Percentiles rank a stretch among this genome's conserved stretches.
Conservation (phyloP, 2,113 vertebrate species). For the Mungos mungo region DNA sequence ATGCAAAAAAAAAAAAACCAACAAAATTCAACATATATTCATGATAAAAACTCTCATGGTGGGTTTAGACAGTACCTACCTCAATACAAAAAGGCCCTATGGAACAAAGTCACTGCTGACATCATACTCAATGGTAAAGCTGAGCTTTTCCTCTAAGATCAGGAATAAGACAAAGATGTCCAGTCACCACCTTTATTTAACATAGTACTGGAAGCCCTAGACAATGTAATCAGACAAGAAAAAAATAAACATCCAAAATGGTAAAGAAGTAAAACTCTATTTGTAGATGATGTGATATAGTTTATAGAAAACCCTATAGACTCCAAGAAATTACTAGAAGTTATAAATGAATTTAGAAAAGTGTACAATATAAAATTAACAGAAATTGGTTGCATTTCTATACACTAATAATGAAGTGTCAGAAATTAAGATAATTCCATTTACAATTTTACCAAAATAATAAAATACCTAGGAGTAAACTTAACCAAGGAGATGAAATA, state of each 20-base stretch:
- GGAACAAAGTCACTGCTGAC: background rate
- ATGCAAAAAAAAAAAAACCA: background rate
- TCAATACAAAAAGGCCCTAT: background rate
- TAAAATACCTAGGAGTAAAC: background rate
- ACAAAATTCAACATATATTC: background rate
- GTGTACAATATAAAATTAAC: background rate
- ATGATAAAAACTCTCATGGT: background rate
- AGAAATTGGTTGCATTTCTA: background rate
- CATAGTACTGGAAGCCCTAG: background rate
- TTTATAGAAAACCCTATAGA: background rate
- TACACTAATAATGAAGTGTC: background rate
- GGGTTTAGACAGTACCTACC: background rate
- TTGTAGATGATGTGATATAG: background rate
- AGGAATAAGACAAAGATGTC: background rate
- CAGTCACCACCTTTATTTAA: background rate
- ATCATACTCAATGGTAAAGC: background rate
- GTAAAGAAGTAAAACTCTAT: background rate
- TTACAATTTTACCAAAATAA: background rate
- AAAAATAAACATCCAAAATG: background rate
- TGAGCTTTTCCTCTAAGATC: background rate
- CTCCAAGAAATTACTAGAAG: background rate
- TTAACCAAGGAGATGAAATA: background rate
- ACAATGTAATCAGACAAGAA: background rate
- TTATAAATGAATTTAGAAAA: background rate
- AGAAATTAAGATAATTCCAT: background rate